These are phyloP conservation scores for Bedellia somnulentella DNA, from an alignment of 2,888 invertebrate genomes.

Conservation along the genomic window DNA sequence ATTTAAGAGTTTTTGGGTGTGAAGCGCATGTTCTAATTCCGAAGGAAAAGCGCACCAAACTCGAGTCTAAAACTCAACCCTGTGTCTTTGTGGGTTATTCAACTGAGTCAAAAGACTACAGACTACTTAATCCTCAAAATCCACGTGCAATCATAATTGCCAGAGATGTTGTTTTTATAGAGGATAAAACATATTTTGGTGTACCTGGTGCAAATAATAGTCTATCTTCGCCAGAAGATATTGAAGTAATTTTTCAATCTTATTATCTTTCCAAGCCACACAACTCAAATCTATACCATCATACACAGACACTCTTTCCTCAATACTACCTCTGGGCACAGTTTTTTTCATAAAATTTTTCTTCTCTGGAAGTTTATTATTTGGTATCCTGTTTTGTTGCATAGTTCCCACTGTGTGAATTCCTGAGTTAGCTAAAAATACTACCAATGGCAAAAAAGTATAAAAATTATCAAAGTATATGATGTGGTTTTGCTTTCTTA, in stretches of 20 bases:
- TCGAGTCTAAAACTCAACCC: no score
- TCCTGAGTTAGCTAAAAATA: no score
- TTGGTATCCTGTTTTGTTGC: no score
- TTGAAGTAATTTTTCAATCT: slow-evolving; percentile 5
- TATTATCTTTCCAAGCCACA: slow-evolving; percentile 15
- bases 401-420: no score
- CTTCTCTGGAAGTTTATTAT: no score
- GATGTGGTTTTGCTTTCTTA: slow-evolving; percentile 2
- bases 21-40: no score
- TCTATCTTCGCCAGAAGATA: slow-evolving; percentile 13
- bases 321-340: slow-evolving; percentile 8
- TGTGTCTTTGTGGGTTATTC: no score
- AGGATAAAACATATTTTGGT: no score
- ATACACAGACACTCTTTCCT: slow-evolving; percentile 6
- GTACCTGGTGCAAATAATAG: neutral
- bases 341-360: slow-evolving; percentile 6
- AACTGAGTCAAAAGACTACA: neutral
- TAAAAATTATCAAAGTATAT: slow-evolving; percentile 4
- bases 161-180: slow-evolving; percentile 1
- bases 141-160: slow-evolving; percentile 2
- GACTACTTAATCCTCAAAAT: slow-evolving; percentile 4
- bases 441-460: no score
- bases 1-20: no score
- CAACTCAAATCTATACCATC: slow-evolving; percentile 5
- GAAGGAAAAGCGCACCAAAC: no score